phyloP scores from a whole-genome alignment of 2,113 vertebrate genomes.

The Andinoacara biseriatus region DNA sequence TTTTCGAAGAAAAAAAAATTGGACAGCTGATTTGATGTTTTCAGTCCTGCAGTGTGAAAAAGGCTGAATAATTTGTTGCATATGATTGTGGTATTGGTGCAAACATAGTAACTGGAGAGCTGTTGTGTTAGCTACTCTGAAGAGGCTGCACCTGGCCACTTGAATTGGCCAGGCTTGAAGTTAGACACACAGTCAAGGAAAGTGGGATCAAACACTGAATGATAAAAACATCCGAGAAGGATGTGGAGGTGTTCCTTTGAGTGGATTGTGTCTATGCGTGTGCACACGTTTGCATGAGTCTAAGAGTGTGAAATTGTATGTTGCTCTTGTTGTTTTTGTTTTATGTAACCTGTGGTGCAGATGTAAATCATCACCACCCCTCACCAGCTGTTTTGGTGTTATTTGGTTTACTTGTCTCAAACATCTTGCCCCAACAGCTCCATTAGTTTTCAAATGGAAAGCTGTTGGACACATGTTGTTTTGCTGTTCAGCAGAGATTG shows the following conservation, averaged over 20 bases:
- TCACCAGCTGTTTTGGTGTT: conserved; percentile 56
- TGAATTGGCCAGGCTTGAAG: conserved; percentile 38
- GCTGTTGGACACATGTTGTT: conserved; percentile 64
- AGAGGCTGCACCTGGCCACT: conserved; percentile 68
- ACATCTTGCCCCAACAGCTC: conserved; percentile 34
- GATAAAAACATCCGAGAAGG: conserved; percentile 57
- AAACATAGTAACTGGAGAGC: conserved; percentile 33
- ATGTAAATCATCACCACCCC: conserved; percentile 46
- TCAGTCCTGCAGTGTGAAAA: conserved; percentile 32
- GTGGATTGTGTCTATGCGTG: not conserved
- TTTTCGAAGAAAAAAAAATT: conserved; percentile 31
- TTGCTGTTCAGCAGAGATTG: conserved; percentile 46
- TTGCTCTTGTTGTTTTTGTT: not conserved
- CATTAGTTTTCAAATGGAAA: conserved; percentile 56
- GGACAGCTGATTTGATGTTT: conserved; percentile 39
- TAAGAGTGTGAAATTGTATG: not conserved
- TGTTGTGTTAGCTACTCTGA: conserved; percentile 45
- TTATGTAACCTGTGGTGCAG: conserved; percentile 13
- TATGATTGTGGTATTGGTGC: conserved; percentile 44
- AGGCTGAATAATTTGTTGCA: conserved; percentile 42
- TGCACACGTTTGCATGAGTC: not conserved
- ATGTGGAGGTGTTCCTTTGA: conserved; percentile 37
- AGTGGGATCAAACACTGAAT: conserved; percentile 62
- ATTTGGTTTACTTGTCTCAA: conserved; percentile 45
- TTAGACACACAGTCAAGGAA: conserved; percentile 27